phyloP scores from a whole-genome alignment of 2,797 vertebrate species.

The Clarias laeviceps region DNA sequence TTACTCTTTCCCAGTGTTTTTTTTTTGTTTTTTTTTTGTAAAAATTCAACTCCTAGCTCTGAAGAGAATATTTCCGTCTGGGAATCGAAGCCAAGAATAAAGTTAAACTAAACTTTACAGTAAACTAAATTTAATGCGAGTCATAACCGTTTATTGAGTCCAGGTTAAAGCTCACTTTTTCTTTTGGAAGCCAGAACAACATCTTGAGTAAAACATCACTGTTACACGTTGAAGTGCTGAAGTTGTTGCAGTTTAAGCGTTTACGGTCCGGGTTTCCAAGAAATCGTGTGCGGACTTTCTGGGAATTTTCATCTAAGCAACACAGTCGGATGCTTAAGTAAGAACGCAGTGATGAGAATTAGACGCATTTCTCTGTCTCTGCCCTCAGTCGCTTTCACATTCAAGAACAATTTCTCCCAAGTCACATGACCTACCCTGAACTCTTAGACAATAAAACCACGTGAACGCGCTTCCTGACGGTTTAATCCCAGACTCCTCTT shows the following conservation, averaged over 20 bases:
- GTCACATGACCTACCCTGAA: slow-evolving; percentile 30
- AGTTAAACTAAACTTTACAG: not conserved
- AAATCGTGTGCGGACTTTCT: not conserved
- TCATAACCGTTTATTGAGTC: not conserved
- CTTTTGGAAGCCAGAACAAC: not conserved
- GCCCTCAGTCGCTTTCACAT: slow-evolving; percentile 38
- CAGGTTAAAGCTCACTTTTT: not conserved
- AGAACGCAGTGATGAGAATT: not conserved
- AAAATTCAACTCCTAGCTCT: not conserved
- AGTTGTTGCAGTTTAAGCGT: not conserved
- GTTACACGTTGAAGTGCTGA: not conserved
- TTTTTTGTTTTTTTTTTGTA: not conserved
- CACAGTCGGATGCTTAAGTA: not conserved
- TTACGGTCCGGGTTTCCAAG: not conserved
- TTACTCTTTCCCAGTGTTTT: not conserved
- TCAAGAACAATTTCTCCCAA: slow-evolving; percentile 11
- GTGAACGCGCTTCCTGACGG: too few relatives aligned
- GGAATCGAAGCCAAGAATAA: not conserved
- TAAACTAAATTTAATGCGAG: not conserved
- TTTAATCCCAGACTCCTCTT: not conserved
- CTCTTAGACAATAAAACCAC: not conserved
- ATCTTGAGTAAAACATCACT: not conserved
- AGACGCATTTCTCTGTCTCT: not conserved
- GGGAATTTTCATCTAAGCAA: not conserved
- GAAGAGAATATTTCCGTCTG: not conserved